phyloP scores from a whole-genome alignment of 1,140 invertebrate genomes.

The Drosophila paulistorum region DNA sequence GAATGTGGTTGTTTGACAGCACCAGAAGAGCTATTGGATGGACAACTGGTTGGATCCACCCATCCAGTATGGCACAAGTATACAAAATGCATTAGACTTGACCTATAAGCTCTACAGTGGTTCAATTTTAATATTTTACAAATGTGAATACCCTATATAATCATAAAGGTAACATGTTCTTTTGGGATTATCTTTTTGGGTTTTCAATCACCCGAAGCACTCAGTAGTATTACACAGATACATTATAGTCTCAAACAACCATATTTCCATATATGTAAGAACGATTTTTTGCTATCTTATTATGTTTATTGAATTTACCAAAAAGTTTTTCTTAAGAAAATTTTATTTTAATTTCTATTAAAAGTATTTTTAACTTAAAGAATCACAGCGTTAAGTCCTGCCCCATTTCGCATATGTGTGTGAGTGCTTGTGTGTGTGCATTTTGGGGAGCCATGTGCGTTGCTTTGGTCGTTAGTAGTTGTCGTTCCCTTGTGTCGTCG shows the following conservation, averaged over 20 bases:
- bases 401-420: slow-evolving; percentile 13
- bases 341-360: slow-evolving; percentile 4
- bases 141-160: too few species aligned
- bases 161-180: too few species aligned
- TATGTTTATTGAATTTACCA: too few species aligned
- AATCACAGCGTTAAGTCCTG: neutral
- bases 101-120: slow-evolving; percentile 27
- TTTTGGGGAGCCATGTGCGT: slow-evolving; percentile 60
- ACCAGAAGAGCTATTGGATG: slow-evolving; percentile 10
- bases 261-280: too few species aligned
- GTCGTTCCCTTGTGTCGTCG: slow-evolving; percentile 34
- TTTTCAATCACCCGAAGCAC: too few species aligned
- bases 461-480: slow-evolving; percentile 29
- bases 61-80: slow-evolving; percentile 11
- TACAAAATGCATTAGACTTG: slow-evolving; percentile 35
- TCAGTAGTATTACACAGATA: too few species aligned
- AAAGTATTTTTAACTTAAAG: neutral
- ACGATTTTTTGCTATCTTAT: too few species aligned
- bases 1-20: slow-evolving; percentile 17
- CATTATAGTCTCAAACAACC: too few species aligned
- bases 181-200: too few species aligned
- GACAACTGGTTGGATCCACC: neutral
- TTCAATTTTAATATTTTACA: neutral
- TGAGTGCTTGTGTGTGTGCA: slow-evolving; percentile 29
- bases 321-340: slow-evolving; percentile 15